phyloP scores from a whole-genome alignment of 2,797 vertebrate species.

The Onychomys leucogaster region DNA sequence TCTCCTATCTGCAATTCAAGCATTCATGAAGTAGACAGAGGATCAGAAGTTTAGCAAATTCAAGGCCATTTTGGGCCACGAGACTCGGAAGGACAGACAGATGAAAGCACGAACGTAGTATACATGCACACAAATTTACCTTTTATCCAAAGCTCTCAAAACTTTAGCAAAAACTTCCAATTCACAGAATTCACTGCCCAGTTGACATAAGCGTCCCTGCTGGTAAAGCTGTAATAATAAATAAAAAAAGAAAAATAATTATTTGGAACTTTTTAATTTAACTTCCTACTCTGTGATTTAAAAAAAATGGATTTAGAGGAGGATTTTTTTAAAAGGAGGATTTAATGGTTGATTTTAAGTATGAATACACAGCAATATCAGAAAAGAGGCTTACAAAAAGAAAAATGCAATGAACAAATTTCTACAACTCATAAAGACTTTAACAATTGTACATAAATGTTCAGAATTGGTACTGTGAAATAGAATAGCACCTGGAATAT shows the following conservation, averaged over 20 bases:
- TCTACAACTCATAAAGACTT: conserved; percentile 30
- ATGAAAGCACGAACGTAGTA: not conserved
- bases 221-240: conserved; percentile 95
- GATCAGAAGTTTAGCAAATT: not conserved
- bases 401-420: conserved; percentile 55
- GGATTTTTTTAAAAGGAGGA: conserved; percentile 38
- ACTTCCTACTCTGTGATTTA: conserved; percentile 47
- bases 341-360: conserved; percentile 30
- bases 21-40: not conserved
- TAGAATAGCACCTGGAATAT: not conserved
- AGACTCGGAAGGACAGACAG: not conserved
- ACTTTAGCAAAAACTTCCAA: conserved; percentile 99
- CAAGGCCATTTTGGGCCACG: not conserved
- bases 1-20: not conserved
- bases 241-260: not conserved
- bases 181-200: conserved; percentile 99
- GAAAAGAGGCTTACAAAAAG: conserved; percentile 17
- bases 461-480: conserved; percentile 41
- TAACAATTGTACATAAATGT: conserved; percentile 9
- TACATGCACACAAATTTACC: conserved; percentile 86
- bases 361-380: conserved; percentile 29
- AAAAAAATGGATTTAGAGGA: conserved; percentile 10
- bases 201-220: conserved; percentile 98
- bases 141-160: conserved; percentile 98
- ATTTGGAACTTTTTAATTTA: not conserved